Base-by-base conservation (phyloP, 2,113 vertebrate species). In the Rhineura floridana region DNA sequence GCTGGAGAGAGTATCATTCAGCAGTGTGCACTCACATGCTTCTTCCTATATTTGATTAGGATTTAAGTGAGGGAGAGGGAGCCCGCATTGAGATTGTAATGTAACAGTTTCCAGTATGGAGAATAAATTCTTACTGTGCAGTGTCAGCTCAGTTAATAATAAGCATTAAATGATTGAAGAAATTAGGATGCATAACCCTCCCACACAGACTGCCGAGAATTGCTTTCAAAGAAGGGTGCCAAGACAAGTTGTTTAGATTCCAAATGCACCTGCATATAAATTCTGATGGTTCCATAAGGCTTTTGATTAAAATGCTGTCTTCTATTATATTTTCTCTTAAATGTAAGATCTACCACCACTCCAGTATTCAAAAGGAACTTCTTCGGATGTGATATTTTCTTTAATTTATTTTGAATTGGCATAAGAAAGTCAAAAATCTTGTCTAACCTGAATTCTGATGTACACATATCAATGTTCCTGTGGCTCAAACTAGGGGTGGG, bases 1-100 rank as follows among this genome's bases (percentile, higher is more conserved):
- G 65, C 67, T 81, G 0, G 80, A 81, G 87, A 44, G 89, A 95
- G 87, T 62, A 90, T 25, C 0, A 10, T 77, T 72, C 73, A 91
- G 91, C 11, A 50, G 4, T 86, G 59, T 78, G 59, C 50, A 44
- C 33, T 78, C 44, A 84, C 72, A 36, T 55, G 0, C 13, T 79
- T 62, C 80, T 93, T 87, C 89, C 93, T 81, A 72, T 33, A 83
- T 36, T 23, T 42, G 70, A 67, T 88, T 59, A 0, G 77, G 10
- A 75, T 23, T 72, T 59, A 63, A 0, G 1, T 80, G 83, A 75
- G 11, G 59, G 8, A 42, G 72, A 25, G 85, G 36, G 50, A 81
- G 70, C 13, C 19, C 0, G 6, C 23, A 85, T 46, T 21, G 83
- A 33, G 84, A 2, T 76, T 50, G 23, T 55, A 81, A 73, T 0